phyloP scores from a whole-genome alignment of 30 jellyfish, hydroid and myxozoan genomes.

The Hydractinia echinata region DNA sequence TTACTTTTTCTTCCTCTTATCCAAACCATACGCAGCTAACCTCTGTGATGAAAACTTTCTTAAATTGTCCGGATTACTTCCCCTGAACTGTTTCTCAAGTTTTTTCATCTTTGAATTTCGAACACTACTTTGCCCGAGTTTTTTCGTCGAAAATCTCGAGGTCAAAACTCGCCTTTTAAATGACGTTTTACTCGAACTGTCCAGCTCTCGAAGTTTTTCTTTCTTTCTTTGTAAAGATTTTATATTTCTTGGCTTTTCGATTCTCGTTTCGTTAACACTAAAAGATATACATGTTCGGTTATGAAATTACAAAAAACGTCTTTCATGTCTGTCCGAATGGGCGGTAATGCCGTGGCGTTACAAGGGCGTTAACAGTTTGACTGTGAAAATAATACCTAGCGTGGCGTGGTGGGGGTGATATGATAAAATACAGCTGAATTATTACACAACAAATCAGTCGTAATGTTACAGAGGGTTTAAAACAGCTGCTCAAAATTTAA shows the following conservation, averaged over 20 bases:
- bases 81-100: slow-evolving; percentile 35
- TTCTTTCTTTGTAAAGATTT: slow-evolving; percentile 6
- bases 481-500: no score
- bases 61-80: slow-evolving; percentile 24
- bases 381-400: no score
- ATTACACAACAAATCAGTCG: no score
- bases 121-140: background rate
- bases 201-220: slow-evolving; percentile 14
- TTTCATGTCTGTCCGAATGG: no score
- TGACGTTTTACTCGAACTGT: slow-evolving; percentile 19
- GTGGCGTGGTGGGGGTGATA: no score
- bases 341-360: no score
- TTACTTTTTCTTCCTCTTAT: slow-evolving; percentile 40
- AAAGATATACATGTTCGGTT: background rate
- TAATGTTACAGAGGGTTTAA: no score
- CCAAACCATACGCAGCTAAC: slow-evolving; percentile 60
- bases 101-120: slow-evolving; percentile 17
- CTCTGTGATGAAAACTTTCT: slow-evolving; percentile 36
- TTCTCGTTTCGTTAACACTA: slow-evolving; percentile 14
- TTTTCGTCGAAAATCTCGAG: background rate
- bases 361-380: no score
- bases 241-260: slow-evolving; percentile 20
- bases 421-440: no score
- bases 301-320: no score
- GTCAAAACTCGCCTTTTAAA: background rate